These are phyloP conservation scores for Lordiphosa andalusiaca DNA, from an alignment of 2,888 invertebrate genomes.

Conservation along the genomic window DNA sequence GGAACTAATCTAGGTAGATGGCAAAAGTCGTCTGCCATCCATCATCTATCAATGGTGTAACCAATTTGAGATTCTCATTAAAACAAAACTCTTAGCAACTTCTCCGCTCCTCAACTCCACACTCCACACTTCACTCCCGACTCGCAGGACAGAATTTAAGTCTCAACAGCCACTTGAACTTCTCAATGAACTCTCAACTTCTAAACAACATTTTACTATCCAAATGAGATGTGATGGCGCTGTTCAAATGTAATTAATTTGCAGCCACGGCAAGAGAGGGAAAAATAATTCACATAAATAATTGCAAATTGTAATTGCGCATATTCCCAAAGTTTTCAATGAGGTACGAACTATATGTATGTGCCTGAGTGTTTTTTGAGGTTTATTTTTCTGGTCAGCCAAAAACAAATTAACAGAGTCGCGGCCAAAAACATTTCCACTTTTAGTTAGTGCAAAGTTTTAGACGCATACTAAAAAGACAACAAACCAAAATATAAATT, in stretches of 20 bases:
- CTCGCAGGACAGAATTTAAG: too few relatives aligned
- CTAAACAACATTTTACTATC: too few relatives aligned
- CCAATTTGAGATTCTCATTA: too few relatives aligned
- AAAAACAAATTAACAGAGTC: conserved; percentile 15
- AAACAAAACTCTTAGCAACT: too few relatives aligned
- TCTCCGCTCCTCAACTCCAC: too few relatives aligned
- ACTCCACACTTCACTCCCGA: too few relatives aligned
- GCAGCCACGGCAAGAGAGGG: background rate
- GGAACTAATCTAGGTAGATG: too few relatives aligned
- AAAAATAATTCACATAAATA: conserved; percentile 7
- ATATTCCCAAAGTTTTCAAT: conserved; percentile 3
- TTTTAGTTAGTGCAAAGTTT: conserved; percentile 21
- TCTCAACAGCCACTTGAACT: too few relatives aligned
- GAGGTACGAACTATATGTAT: background rate
- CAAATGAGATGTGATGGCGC: too few relatives aligned
- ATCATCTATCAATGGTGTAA: too few relatives aligned
- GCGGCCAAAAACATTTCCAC: conserved; percentile 9
- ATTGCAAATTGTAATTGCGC: conserved; percentile 3
- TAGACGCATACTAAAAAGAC: conserved; percentile 2
- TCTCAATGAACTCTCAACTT: too few relatives aligned
- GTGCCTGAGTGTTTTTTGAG: background rate
- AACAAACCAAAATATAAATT: conserved; percentile 1
- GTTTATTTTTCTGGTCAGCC: conserved; percentile 1
- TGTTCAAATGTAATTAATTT: conserved; percentile 29
- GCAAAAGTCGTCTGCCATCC: too few relatives aligned